Evolutionary conservation across 2,797 vertebrate species (phyloP), one percentile per base, ranked within the genome.

Genomic region (Brachyalestes nurse): DNA sequence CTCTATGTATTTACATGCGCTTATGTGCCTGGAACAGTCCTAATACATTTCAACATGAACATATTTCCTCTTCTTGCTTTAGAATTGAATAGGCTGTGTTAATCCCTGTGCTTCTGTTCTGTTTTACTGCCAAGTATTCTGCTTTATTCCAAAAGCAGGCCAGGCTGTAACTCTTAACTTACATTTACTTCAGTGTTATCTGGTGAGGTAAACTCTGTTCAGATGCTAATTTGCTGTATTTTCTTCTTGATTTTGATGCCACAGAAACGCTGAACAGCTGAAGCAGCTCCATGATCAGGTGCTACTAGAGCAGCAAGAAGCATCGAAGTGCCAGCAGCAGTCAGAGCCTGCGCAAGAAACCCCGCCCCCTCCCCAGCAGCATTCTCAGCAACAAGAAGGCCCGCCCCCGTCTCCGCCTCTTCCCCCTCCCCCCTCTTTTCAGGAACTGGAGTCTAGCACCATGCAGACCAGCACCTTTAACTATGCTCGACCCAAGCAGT

Each of bases 391-490:
- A 72, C 93, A 92, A 85, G 87, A 94, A 78, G 83, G 78, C 28
- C 85, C 89, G 58, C 82, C 89, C 38, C 95, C 95, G 0, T 97
- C 97, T 89, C 97, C 97, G 17, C 96, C 96, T 87, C 96, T 97
- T 67, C 97, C 97, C 82, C 97, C 96, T 89, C 97, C 97, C 74
- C 97, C 97, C 72, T 96, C 96, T 88, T 96, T 96, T 91, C 96
- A 97, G 87, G 97, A 98, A 93, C 89, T 96, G 87, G 96, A 96
- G 88, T 94, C 90, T 89, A 94, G 91, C 87, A 84, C 94, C 93
- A 98, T 98, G 97, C 97, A 98, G 93, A 94, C 96, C 75, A 94
- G 97, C 91, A 96, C 97, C 76, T 99, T 99, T 92, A 99, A 98
- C 93, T 99, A 99, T 25, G 96, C 97, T 88, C 96, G 98, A 70